Percentiles rank a stretch among this genome's conserved stretches.
Conservation (phyloP, 2,888 invertebrate genomes). For the Pyrrhia umbra region DNA sequence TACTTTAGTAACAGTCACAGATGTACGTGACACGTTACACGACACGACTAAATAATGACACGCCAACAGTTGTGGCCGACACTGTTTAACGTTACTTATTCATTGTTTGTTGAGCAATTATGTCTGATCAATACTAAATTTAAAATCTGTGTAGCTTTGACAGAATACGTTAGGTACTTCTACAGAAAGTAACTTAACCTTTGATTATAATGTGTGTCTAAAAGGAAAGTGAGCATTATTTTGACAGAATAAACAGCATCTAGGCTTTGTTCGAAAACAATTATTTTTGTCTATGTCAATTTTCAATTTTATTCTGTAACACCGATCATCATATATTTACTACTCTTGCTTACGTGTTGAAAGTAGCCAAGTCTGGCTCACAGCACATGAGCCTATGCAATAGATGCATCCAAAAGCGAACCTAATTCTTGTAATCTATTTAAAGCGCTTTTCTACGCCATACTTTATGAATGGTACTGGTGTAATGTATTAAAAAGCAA, state of each 20-base stretch:
- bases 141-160: neutral
- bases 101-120: slow-evolving; percentile 38
- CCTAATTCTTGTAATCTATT: neutral
- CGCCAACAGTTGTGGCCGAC: slow-evolving; percentile 66
- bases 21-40: slow-evolving; percentile 72
- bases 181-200: no score
- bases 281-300: no score
- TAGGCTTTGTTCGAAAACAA: no score
- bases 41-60: slow-evolving; percentile 75
- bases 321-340: no score
- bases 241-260: no score
- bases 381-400: no score
- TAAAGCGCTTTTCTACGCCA: no score
- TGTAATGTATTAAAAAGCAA: slow-evolving; percentile 9
- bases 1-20: slow-evolving; percentile 67
- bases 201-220: neutral
- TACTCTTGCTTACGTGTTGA: no score
- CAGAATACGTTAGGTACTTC: no score
- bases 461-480: neutral
- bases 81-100: slow-evolving; percentile 61
- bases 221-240: neutral
- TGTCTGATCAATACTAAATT: slow-evolving; percentile 10
- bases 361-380: no score
- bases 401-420: no score
- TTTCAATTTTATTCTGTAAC: no score